phyloP scores from a whole-genome alignment of 2,113 vertebrate species.

The Grantiella picta region DNA sequence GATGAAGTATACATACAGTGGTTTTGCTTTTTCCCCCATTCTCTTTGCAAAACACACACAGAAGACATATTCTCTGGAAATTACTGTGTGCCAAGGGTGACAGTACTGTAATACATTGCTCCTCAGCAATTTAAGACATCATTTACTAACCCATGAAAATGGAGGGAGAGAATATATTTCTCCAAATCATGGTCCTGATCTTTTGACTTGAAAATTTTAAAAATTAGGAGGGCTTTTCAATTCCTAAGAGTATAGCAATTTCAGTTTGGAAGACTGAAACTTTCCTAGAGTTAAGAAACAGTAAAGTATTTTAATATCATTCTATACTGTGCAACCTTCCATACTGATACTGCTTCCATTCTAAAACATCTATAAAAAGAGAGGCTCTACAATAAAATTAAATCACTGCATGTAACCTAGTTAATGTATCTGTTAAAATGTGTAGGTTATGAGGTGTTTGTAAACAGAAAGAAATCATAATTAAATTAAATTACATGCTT shows the following conservation, averaged over 20 bases:
- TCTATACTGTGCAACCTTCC: neutral
- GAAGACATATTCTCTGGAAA: neutral
- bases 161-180: neutral
- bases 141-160: neutral
- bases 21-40: neutral
- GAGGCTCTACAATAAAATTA: slow-evolving; percentile 46
- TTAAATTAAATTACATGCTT: slow-evolving; percentile 28
- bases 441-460: slow-evolving; percentile 5
- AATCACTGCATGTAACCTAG: neutral
- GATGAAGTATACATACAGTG: neutral
- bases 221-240: neutral
- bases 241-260: neutral
- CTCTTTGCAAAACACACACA: neutral
- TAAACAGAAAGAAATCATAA: neutral
- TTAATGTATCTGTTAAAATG: neutral
- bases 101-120: neutral
- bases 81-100: neutral
- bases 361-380: slow-evolving; percentile 20
- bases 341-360: slow-evolving; percentile 20
- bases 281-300: slow-evolving; percentile 30
- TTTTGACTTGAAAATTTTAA: neutral
- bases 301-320: slow-evolving; percentile 46
- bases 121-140: neutral
- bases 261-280: slow-evolving; percentile 37
- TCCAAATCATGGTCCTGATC: neutral